Evolutionary conservation across 2,113 vertebrate genomes (phyloP), one percentile per base, ranked within the genome.

Genomic region (Callipepla squamata): DNA sequence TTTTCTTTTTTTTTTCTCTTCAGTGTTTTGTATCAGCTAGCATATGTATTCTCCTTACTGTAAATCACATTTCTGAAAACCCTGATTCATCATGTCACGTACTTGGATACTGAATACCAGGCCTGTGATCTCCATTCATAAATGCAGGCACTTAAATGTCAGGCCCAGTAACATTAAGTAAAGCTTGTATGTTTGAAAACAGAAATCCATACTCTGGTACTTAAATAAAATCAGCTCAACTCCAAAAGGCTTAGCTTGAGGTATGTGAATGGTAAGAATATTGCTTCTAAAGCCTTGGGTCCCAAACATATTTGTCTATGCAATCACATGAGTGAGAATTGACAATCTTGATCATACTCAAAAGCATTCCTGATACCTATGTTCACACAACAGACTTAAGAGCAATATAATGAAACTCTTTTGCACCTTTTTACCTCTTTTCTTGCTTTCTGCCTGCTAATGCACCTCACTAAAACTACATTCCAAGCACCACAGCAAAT

Each of bases 401-500:
- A 90, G 57, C 10, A 32, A 15, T 80, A 72, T 55, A 42, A 78
- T 4, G 61, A 66, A 89, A 17, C 32, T 65, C 38, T 63, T 74
- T 63, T 78, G 47, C 42, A 78, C 63, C 59, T 72, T 79, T 57
- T 57, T 87, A 86, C 22, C 12, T 86, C 66, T 75, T 63, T 61
- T 9, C 44, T 68, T 68, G 16, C 69, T 78, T 88, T 95, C 74
- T 89, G 53, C 5, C 32, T 57, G 48, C 18, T 73, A 80, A 85
- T 40, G 66, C 32, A 90, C 4, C 5, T 90, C 65, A 92, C 70
- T 59, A 75, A 78, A 87, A 42, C 42, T 53, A 80, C 28, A 86
- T 95, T 89, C 80, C 77, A 86, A 88, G 11, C 44, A 51, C 36
- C 61, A 67, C 73, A 57, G 68, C 7, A 88, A 90, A 90, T 94